Evolutionary conservation across 2,888 invertebrate species (phyloP).

Genomic region (Cremastobaeus sp.): DNA sequence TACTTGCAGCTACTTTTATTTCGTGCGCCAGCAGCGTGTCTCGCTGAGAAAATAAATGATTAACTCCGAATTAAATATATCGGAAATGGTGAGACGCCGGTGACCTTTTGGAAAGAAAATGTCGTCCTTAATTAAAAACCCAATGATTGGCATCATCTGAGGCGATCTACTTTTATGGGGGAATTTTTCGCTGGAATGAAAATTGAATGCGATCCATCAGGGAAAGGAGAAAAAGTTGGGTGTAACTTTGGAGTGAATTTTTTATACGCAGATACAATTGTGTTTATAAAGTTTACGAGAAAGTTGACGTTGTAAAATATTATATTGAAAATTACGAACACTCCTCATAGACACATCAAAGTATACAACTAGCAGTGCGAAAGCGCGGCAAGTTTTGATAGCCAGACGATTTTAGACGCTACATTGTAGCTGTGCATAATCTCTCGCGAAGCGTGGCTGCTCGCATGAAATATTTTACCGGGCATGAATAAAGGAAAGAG

Average conservation of each 20-base stretch:
- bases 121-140: no score
- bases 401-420: conserved; percentile 68
- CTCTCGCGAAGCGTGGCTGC: conserved; percentile 63
- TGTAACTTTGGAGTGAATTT: no score
- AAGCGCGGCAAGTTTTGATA: conserved; percentile 66
- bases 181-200: no score
- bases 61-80: no score
- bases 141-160: no score
- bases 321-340: conserved; percentile 27
- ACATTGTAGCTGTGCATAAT: conserved; percentile 68
- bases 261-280: no score
- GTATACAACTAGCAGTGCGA: conserved; percentile 25
- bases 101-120: no score
- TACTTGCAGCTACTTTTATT: background rate
- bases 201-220: background rate
- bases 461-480: conserved; percentile 69
- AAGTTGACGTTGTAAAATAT: conserved; percentile 16
- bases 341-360: conserved; percentile 25
- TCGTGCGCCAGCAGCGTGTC: background rate
- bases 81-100: no score
- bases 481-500: conserved; percentile 68
- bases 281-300: conserved; percentile 19
- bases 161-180: no score
- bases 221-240: background rate
- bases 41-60: no score